phyloP scores from a whole-genome alignment of 1,140 invertebrate genomes.

The Heliconius hewitsoni region DNA sequence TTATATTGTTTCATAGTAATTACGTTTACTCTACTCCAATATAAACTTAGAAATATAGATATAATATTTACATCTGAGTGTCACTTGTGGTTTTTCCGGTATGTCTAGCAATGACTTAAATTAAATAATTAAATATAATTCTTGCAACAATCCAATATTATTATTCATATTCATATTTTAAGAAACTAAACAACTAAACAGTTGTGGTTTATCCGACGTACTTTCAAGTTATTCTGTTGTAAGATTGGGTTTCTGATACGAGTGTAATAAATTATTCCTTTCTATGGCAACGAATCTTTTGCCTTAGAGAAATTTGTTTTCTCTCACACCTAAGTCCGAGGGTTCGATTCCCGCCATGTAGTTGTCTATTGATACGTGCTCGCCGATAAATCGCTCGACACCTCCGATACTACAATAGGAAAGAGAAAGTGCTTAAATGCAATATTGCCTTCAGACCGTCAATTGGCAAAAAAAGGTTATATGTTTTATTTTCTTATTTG shows the following conservation, averaged over 20 bases:
- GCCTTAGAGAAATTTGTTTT: conserved; percentile 40
- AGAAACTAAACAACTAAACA: neutral
- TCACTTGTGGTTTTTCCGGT: too few species aligned
- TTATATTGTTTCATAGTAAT: too few species aligned
- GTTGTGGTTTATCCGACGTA: neutral
- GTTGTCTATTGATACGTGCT: conserved; percentile 56
- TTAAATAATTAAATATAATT: too few species aligned
- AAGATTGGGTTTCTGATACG: conserved; percentile 25
- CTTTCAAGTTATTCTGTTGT: conserved; percentile 13
- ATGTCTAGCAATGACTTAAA: too few species aligned
- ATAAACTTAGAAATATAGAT: too few species aligned
- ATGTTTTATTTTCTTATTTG: neutral
- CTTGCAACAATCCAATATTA: too few species aligned
- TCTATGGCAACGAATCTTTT: conserved; percentile 17
- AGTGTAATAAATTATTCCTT: conserved; percentile 28
- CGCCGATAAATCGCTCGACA: conserved; percentile 70
- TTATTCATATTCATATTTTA: neutral
- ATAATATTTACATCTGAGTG: too few species aligned
- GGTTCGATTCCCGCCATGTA: conserved; percentile 69
- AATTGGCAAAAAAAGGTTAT: conserved; percentile 45
- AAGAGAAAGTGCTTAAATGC: conserved; percentile 69
- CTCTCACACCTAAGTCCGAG: conserved; percentile 32
- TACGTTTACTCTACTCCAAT: too few species aligned
- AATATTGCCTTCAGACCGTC: conserved; percentile 55
- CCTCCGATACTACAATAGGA: conserved; percentile 65